phyloP scores from a whole-genome alignment of 2,888 invertebrate species.

The Fabriciana adippe region DNA sequence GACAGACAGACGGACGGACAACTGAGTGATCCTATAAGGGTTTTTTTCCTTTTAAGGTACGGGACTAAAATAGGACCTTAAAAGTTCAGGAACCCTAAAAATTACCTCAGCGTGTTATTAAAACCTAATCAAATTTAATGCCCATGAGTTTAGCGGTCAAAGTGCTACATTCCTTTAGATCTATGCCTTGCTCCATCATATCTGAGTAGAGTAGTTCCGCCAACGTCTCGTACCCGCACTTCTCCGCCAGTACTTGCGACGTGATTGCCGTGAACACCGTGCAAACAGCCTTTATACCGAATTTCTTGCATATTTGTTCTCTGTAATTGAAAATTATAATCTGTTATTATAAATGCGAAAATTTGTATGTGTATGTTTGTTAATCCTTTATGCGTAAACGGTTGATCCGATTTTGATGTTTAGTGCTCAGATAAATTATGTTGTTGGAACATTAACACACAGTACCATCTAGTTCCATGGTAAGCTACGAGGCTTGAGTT shows the following conservation, averaged over 20 bases:
- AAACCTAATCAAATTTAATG: constrained; percentile 37
- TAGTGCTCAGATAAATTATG: too few relatives aligned
- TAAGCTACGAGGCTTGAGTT: too few relatives aligned
- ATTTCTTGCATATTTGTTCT: constrained; percentile 54
- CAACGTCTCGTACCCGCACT: constrained; percentile 57
- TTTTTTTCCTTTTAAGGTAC: too few relatives aligned
- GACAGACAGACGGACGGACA: too few relatives aligned
- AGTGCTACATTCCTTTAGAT: constrained; percentile 50
- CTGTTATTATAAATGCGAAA: background rate
- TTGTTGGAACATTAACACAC: too few relatives aligned
- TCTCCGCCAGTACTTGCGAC: constrained; percentile 63
- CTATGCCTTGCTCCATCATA: constrained; percentile 57
- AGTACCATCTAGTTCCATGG: too few relatives aligned
- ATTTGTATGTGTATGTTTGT: too few relatives aligned
- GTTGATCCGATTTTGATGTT: too few relatives aligned
- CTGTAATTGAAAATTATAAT: constrained; percentile 46
- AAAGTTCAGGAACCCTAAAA: background rate
- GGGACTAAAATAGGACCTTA: too few relatives aligned
- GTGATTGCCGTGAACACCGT: constrained; percentile 66
- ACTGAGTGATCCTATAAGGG: too few relatives aligned
- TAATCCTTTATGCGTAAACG: too few relatives aligned
- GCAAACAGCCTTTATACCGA: constrained; percentile 53
- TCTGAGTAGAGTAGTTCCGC: constrained; percentile 54
- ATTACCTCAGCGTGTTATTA: background rate
- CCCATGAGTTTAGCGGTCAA: constrained; percentile 60